Evolutionary conservation across 2,888 invertebrate species (phyloP).

Genomic region (Drymonia ruficornis): DNA sequence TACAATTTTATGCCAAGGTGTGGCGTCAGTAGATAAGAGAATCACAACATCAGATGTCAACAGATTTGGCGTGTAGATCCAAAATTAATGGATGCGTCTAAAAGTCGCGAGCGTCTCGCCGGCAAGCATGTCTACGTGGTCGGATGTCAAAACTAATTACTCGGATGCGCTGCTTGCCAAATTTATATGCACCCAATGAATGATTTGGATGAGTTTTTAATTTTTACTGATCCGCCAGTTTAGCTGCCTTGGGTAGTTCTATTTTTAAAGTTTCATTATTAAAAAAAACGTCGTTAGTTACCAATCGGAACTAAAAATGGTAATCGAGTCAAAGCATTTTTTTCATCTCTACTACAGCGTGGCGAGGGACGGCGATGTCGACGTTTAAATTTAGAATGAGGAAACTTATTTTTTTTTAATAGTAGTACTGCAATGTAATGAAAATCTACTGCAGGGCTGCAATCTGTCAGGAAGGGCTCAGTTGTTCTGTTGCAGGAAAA

Average conservation of each 20-base stretch:
- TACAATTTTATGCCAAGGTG: background rate
- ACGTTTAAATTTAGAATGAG: constrained; percentile 49
- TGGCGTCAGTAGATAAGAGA: too few species aligned
- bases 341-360: constrained; percentile 49
- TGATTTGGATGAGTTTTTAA: background rate
- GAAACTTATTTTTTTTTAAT: constrained; percentile 7
- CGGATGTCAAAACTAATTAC: too few species aligned
- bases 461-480: background rate
- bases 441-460: background rate
- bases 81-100: too few species aligned
- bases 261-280: constrained; percentile 1
- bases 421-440: constrained; percentile 4
- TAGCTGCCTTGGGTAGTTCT: constrained; percentile 7
- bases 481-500: background rate
- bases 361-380: constrained; percentile 59
- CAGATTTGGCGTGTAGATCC: too few species aligned
- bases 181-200: too few species aligned
- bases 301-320: constrained; percentile 8
- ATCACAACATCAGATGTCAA: too few species aligned
- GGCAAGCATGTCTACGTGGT: too few species aligned
- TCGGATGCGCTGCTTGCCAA: too few species aligned
- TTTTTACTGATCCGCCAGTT: background rate
- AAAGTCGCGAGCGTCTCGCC: too few species aligned
- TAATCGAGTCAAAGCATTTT: constrained; percentile 21
- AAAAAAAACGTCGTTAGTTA: constrained; percentile 3